phyloP scores from a whole-genome alignment of 2,797 vertebrate genomes.

The Bufotes viridis region DNA sequence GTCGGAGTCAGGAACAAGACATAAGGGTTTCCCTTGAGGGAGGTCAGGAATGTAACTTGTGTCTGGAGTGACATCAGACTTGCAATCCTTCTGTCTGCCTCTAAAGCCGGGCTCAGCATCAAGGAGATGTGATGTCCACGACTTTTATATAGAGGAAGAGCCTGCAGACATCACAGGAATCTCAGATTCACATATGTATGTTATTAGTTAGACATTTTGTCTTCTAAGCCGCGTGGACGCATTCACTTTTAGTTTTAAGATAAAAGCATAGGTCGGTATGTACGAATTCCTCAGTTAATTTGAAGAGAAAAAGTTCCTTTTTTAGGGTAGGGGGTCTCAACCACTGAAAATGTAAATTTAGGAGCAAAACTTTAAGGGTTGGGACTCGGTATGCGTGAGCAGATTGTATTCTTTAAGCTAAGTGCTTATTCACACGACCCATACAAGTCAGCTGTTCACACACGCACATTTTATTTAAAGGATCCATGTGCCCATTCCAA shows the following conservation, averaged over 20 bases:
- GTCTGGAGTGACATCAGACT: slow-evolving; percentile 73
- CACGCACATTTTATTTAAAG: too few relatives aligned
- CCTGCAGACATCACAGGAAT: slow-evolving; percentile 84
- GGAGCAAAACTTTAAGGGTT: background rate
- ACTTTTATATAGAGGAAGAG: slow-evolving; percentile 81
- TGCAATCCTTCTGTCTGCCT: slow-evolving; percentile 68
- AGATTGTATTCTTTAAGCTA: background rate
- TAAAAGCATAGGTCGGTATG: background rate
- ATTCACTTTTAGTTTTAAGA: background rate
- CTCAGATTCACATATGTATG: slow-evolving; percentile 81
- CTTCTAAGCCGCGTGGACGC: slow-evolving; percentile 25
- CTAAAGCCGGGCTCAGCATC: slow-evolving; percentile 69
- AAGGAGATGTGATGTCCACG: slow-evolving; percentile 81
- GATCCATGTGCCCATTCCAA: too few relatives aligned
- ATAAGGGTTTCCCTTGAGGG: slow-evolving; percentile 67
- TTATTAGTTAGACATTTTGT: slow-evolving; percentile 66
- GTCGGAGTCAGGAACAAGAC: slow-evolving; percentile 67
- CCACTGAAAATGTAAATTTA: background rate
- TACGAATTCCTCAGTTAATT: slow-evolving; percentile 54
- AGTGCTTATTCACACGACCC: too few relatives aligned
- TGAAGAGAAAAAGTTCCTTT: background rate
- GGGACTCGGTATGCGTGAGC: background rate
- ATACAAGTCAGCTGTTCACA: too few relatives aligned
- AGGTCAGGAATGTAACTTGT: slow-evolving; percentile 68
- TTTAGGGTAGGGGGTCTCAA: background rate